A percentile compares a stretch with the other conserved stretches of the same genome.
These are phyloP conservation scores for Teinopalpus imperialis DNA, from an alignment of 2,888 invertebrate species.

Conservation along the genomic window DNA sequence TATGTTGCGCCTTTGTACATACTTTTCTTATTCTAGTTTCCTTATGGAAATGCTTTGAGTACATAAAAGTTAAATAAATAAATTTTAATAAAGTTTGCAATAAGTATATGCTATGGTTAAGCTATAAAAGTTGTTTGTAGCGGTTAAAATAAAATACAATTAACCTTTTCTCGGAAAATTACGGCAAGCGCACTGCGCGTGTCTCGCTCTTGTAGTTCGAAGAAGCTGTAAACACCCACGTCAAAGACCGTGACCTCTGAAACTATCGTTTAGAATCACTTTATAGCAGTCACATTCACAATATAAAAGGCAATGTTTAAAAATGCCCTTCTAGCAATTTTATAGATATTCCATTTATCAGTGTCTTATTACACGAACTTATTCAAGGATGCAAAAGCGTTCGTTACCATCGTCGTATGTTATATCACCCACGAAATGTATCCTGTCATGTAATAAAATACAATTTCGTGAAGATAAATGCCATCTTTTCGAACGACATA, in stretches of 20 bases:
- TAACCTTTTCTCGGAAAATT: constrained; percentile 52
- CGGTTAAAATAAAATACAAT: constrained; percentile 46
- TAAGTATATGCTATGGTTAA: background rate
- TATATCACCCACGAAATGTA: constrained; percentile 43
- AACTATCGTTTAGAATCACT: constrained; percentile 43
- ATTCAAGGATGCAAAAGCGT: constrained; percentile 29
- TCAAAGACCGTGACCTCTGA: constrained; percentile 34
- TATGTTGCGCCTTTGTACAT: no score
- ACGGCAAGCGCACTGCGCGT: constrained; percentile 34
- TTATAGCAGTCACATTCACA: constrained; percentile 10
- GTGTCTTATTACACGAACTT: constrained; percentile 6
- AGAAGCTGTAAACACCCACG: constrained; percentile 39
- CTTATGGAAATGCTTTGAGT: no score
- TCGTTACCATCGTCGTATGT: constrained; percentile 31
- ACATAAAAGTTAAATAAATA: no score
- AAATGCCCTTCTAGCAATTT: constrained; percentile 8
- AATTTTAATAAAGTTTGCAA: no score
- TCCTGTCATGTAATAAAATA: constrained; percentile 45
- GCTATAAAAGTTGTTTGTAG: constrained; percentile 15
- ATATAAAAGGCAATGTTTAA: constrained; percentile 2
- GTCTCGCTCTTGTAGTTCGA: constrained; percentile 32
- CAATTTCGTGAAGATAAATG: constrained; percentile 56
- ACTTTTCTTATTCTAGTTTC: no score
- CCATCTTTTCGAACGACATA: constrained; percentile 45
- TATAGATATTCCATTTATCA: constrained; percentile 12